Percentiles rank a stretch among this genome's conserved stretches.
phyloP scores from a whole-genome alignment of 2,888 invertebrate genomes.

The Caenorhabditis sp. region DNA sequence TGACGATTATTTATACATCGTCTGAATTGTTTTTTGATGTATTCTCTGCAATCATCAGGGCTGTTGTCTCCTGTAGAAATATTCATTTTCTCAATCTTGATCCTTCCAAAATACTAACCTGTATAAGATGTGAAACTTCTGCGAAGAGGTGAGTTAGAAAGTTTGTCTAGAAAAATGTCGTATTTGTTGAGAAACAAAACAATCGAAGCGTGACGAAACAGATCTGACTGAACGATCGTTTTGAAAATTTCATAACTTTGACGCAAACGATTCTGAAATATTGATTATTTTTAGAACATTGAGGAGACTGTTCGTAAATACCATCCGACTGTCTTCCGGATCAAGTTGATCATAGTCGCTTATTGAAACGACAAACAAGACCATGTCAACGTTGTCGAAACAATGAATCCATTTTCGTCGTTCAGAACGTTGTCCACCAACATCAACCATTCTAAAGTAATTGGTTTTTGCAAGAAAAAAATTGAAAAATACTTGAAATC shows the following conservation, averaged over 20 bases:
- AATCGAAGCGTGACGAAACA: slow-evolving; percentile 71
- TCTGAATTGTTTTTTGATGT: slow-evolving; percentile 69
- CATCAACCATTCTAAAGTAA: slow-evolving; percentile 63
- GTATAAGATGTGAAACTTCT: slow-evolving; percentile 67
- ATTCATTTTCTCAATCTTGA: not conserved
- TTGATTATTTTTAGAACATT: not conserved
- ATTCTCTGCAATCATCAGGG: slow-evolving; percentile 63
- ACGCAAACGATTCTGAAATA: slow-evolving; percentile 69
- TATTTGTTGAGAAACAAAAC: slow-evolving; percentile 66
- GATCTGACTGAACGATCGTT: slow-evolving; percentile 70
- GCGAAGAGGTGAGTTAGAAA: slow-evolving; percentile 62
- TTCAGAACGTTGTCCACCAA: slow-evolving; percentile 58
- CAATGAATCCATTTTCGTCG: slow-evolving; percentile 63
- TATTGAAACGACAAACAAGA: slow-evolving; percentile 53
- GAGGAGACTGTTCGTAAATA: slow-evolving; percentile 7
- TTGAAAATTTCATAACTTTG: slow-evolving; percentile 62
- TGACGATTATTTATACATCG: slow-evolving; percentile 65
- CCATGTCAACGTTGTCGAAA: slow-evolving; percentile 59
- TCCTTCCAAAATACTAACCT: slow-evolving; percentile 18
- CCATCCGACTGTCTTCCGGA: slow-evolving; percentile 50
- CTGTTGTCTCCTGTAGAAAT: slow-evolving; percentile 65
- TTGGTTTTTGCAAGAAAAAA: no score
- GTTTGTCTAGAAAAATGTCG: slow-evolving; percentile 71
- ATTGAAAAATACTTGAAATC: slow-evolving; percentile 44
- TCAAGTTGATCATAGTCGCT: slow-evolving; percentile 57